These are phyloP conservation scores for Campylomormyrus tamandua DNA, from an alignment of 2,113 vertebrate genomes.

Conservation along the genomic window DNA sequence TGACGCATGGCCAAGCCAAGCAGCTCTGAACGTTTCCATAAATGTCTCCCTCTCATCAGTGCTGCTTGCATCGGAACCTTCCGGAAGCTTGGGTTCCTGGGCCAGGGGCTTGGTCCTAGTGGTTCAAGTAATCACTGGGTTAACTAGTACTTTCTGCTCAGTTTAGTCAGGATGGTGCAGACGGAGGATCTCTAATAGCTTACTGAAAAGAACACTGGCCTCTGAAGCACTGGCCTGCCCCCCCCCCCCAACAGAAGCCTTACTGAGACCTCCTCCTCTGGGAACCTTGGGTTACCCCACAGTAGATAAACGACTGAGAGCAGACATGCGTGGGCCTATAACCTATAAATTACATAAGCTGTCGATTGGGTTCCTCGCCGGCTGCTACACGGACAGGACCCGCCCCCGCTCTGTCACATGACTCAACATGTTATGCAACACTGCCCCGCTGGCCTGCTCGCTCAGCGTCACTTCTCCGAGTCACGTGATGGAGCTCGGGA, in stretches of 20 bases:
- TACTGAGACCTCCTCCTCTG: background rate
- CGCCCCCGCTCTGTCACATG: background rate
- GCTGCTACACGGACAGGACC: background rate
- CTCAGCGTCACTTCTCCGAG: background rate
- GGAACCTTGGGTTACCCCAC: background rate
- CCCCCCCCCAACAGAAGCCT: background rate
- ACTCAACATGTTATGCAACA: background rate
- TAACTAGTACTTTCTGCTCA: background rate
- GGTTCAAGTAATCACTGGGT: background rate
- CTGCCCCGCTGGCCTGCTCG: background rate
- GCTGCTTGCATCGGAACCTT: background rate
- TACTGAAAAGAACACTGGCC: background rate
- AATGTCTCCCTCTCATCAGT: background rate
- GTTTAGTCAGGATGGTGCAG: background rate
- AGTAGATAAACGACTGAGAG: background rate
- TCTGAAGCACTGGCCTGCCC: background rate
- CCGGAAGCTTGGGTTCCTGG: background rate
- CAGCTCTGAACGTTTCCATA: background rate
- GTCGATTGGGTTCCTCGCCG: background rate
- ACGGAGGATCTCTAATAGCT: background rate
- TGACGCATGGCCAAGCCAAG: background rate
- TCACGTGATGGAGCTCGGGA: background rate
- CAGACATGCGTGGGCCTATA: background rate
- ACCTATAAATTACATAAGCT: slow-evolving; percentile 3
- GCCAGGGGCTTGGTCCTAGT: background rate